Base-by-base conservation (phyloP, 2,888 invertebrate species). In the Bursaphelenchus okinawaensis region DNA sequence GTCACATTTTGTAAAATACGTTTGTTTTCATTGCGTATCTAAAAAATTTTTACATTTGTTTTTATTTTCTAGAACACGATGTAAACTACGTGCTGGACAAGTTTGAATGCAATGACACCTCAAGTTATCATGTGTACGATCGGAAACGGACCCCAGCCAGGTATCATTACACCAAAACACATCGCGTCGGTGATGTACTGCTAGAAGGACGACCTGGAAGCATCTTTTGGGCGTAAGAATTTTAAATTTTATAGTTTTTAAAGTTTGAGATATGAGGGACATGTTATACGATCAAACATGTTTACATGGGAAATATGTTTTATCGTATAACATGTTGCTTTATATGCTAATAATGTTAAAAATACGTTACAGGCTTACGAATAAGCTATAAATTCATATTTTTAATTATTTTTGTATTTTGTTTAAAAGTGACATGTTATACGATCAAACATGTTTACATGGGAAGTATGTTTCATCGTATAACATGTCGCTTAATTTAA, bases 131-230 rank as follows among this genome's bases (percentile, higher is more conserved):
- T 9, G 70, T 73, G 0, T 76, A 72, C 65, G 72, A 74, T 26
- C 55, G 75, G 52, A 63, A 63, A 12, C 70, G 67, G n/a, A 63
- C 76, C 40, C 77, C 79, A 8, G 67, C 63, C 40, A 61, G 74
- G 7, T 74, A 63, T 63, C 80, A 80, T 69, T 79, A 74, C 63
- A 66, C 75, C 6, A 64, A 65, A 31, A 70, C 68, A 7, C 50
- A 64, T 0, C 63, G 75, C 27, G 73, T 79, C 29, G 80, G 79
- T 7, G 80, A 80, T 60, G 57, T 76, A 8, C 57, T 80, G 16
- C 57, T 80, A n/a, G 75, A 78, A 55, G 78, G 77, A 29, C 63
- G 69, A 9, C 71, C 73, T 1, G 80, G 79, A 23, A 68, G 75
- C 0, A 76, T 67, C 4, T 75, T 79, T 55, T 75, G 68, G 51